Evolutionary conservation across 2,113 vertebrate species (phyloP).

Genomic region (Melanerpes formicivorus): DNA sequence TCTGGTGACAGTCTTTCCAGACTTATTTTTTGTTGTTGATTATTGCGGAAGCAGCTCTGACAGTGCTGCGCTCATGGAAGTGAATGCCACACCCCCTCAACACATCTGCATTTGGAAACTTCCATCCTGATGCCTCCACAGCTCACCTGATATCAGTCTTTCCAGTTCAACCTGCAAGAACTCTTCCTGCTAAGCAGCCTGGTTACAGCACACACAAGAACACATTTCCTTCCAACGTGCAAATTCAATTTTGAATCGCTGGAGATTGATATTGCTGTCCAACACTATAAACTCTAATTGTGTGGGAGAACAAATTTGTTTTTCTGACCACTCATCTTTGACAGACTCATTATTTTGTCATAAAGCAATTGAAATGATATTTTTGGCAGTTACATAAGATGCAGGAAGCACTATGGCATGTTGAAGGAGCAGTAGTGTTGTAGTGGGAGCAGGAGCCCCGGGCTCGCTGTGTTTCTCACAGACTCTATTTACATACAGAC

Average conservation of each 20-base stretch:
- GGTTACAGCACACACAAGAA: slow-evolving; percentile 22
- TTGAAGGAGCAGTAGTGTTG: not conserved
- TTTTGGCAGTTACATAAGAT: slow-evolving; percentile 56
- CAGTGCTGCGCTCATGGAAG: not conserved
- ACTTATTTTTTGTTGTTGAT: not conserved
- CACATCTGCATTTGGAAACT: not conserved
- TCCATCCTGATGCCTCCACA: not conserved
- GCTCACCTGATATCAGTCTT: slow-evolving; percentile 14
- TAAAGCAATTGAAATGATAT: slow-evolving; percentile 38
- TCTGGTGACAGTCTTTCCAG: not conserved
- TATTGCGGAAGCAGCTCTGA: not conserved
- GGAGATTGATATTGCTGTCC: slow-evolving; percentile 59
- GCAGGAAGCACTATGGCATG: not conserved
- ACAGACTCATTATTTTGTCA: slow-evolving; percentile 71
- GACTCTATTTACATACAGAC: slow-evolving; percentile 55
- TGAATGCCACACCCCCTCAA: not conserved
- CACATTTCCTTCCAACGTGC: not conserved
- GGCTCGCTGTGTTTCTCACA: not conserved
- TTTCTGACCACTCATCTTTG: slow-evolving; percentile 65
- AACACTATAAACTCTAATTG: slow-evolving; percentile 47
- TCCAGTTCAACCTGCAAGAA: not conserved
- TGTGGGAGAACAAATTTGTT: slow-evolving; percentile 60
- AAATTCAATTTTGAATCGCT: slow-evolving; percentile 48
- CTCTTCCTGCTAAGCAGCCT: not conserved
- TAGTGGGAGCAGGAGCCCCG: slow-evolving; percentile 3